Evolutionary conservation across 2,888 invertebrate genomes (phyloP).

Genomic region (Drosophila anceps): DNA sequence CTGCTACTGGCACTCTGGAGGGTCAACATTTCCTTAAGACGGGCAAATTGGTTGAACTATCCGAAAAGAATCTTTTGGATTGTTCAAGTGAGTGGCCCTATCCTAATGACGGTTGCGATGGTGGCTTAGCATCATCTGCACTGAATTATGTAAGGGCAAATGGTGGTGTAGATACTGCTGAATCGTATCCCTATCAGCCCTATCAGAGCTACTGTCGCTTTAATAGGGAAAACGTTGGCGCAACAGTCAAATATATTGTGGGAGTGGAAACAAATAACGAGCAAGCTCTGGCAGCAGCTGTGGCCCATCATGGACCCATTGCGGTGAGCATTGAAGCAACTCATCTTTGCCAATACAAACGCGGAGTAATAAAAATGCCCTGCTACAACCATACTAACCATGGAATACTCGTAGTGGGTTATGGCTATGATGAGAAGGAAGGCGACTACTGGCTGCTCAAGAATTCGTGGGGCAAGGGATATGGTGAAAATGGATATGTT

Average conservation of each 20-base stretch:
- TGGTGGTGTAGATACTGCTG: slow-evolving; percentile 94
- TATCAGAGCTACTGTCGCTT: slow-evolving; percentile 89
- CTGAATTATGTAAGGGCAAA: slow-evolving; percentile 93
- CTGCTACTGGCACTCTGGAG: slow-evolving; percentile 94
- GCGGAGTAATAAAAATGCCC: slow-evolving; percentile 92
- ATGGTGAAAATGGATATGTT: slow-evolving; percentile 94
- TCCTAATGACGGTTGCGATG: slow-evolving; percentile 95
- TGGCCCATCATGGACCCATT: slow-evolving; percentile 93
- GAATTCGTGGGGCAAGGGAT: slow-evolving; percentile 89
- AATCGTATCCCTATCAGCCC: slow-evolving; percentile 93
- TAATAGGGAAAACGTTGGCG: slow-evolving; percentile 88
- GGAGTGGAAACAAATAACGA: slow-evolving; percentile 89
- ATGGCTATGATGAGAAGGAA: slow-evolving; percentile 82
- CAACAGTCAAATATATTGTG: slow-evolving; percentile 91
- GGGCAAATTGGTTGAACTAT: slow-evolving; percentile 91
- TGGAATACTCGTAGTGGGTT: slow-evolving; percentile 86
- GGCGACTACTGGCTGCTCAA: slow-evolving; percentile 90
- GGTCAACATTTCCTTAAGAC: slow-evolving; percentile 93
- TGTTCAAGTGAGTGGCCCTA: slow-evolving; percentile 89
- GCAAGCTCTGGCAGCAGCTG: slow-evolving; percentile 89
- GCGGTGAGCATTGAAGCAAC: slow-evolving; percentile 95
- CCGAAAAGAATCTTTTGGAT: slow-evolving; percentile 96
- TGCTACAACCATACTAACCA: slow-evolving; percentile 90
- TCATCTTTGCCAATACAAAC: slow-evolving; percentile 92
- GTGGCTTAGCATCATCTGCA: slow-evolving; percentile 90